Evolutionary conservation across 2,113 vertebrate genomes (phyloP).

Genomic region (Cyrtonyx montezumae): DNA sequence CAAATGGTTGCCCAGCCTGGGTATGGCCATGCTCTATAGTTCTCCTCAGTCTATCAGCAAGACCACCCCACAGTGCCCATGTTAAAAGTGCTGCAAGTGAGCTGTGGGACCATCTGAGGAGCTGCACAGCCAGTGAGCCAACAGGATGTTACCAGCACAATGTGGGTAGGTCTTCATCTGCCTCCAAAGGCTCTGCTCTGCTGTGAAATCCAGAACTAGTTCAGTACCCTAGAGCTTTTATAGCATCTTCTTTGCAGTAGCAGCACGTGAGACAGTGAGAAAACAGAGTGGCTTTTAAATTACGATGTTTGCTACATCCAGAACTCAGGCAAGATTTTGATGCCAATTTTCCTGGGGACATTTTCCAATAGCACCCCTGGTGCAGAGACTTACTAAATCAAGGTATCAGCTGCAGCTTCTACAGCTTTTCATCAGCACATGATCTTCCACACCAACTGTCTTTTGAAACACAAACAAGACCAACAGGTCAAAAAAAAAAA

Average conservation of each 20-base stretch:
- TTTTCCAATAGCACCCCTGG: neutral
- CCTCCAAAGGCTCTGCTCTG: neutral
- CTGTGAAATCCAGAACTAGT: neutral
- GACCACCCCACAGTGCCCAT: neutral
- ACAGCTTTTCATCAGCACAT: neutral
- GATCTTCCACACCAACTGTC: neutral
- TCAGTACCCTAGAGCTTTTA: neutral
- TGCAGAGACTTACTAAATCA: neutral
- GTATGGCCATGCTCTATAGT: neutral
- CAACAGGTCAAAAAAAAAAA: neutral
- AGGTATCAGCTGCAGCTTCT: neutral
- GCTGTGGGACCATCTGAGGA: neutral
- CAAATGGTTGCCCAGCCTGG: neutral
- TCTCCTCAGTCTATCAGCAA: neutral
- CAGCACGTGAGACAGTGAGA: neutral
- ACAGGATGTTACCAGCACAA: neutral
- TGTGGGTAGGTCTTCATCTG: neutral
- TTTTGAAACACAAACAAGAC: conserved; percentile 12
- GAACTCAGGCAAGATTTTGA: neutral
- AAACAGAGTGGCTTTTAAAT: neutral
- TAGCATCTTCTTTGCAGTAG: neutral
- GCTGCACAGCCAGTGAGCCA: neutral
- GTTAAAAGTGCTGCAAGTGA: neutral
- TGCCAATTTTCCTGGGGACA: neutral
- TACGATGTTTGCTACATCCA: neutral